Evolutionary conservation across 2,888 invertebrate species (phyloP).

Genomic region (Prosapia bicincta): DNA sequence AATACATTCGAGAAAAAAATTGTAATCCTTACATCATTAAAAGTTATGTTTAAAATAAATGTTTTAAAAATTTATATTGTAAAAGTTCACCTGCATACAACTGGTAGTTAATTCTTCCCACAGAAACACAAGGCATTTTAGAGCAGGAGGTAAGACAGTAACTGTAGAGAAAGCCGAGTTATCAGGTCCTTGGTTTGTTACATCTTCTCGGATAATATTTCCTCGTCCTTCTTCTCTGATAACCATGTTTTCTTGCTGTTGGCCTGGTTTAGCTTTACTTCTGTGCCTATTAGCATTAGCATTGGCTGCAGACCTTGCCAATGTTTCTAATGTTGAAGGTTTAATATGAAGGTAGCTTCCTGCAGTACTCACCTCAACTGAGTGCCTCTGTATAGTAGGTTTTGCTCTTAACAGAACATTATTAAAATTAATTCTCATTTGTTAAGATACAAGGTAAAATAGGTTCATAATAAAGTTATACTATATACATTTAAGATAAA

Average conservation of each 20-base stretch:
- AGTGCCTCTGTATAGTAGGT: slow-evolving; percentile 73
- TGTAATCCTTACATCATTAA: no score
- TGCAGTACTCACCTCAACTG: slow-evolving; percentile 75
- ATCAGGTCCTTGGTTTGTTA: neutral
- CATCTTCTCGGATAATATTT: neutral
- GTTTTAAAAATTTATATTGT: no score
- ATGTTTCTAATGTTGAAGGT: slow-evolving; percentile 70
- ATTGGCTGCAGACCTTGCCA: slow-evolving; percentile 74
- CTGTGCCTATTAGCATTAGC: slow-evolving; percentile 71
- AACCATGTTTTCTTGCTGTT: slow-evolving; percentile 25
- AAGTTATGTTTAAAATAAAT: no score
- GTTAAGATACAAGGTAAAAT: no score
- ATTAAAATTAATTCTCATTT: slow-evolving; percentile 1
- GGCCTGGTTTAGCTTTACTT: slow-evolving; percentile 44
- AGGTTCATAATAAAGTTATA: no score
- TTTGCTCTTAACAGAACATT: slow-evolving; percentile 51
- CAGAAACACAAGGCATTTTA: slow-evolving; percentile 80
- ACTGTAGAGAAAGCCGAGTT: slow-evolving; percentile 52
- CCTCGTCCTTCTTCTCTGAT: slow-evolving; percentile 9
- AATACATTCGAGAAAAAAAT: no score
- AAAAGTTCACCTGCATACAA: slow-evolving; percentile 55
- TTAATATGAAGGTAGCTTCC: slow-evolving; percentile 71
- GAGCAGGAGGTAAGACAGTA: slow-evolving; percentile 78
- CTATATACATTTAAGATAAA: no score
- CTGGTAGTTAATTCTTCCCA: slow-evolving; percentile 82